Base-by-base conservation (phyloP, 2,888 invertebrate genomes). In the Pegoplata infirma region DNA sequence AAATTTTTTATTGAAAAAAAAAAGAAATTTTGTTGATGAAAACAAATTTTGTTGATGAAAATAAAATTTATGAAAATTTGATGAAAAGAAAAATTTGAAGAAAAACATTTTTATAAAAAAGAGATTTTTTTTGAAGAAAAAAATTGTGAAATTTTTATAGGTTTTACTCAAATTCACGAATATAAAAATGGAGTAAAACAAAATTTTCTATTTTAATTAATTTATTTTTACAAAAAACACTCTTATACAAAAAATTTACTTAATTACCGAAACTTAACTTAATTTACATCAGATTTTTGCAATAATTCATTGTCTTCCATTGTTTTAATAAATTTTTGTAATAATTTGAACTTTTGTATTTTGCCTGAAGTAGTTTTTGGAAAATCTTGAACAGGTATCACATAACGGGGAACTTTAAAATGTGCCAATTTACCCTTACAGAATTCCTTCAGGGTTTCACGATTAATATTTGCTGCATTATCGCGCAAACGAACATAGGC, bases 341-440 rank as follows among this genome's bases (percentile, higher is more conserved):
- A 86, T 25, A 94, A 86, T 82, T 90, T 90, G 81, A 90, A 93
- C 86, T 96, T 96, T 85, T 94, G 94, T 64, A 95, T 91, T 90
- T 96, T 96, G 8, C 96, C 96, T 0, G 95, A 94, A 0, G 91
- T 90, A 0, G 96, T 97, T 85, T 93, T 93, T 0, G 96, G 96
- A 87, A 94, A 95, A 2, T 92, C 90, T 0, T 92, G 90, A 0
- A 93, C 90, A 82, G 93, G 91, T 67, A 91, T 86, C 12, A 96
- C 89, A 86, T 93, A 93, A 16, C 91, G 91, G 0, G 96, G 96
- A 58, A 96, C 92, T 89, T 97, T 97, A 86, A 93, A 96, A 84
- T 93, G 92, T 0, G 96, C 92, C 64, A 97, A 91, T 91, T 93
- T 92, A 40, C 93, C 93, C 85, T 92, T 92, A 83, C 93, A 92